Evolutionary conservation across 2,797 vertebrate species (phyloP), one percentile per base, ranked within the genome.

Genomic region (Ataeniobius toweri): DNA sequence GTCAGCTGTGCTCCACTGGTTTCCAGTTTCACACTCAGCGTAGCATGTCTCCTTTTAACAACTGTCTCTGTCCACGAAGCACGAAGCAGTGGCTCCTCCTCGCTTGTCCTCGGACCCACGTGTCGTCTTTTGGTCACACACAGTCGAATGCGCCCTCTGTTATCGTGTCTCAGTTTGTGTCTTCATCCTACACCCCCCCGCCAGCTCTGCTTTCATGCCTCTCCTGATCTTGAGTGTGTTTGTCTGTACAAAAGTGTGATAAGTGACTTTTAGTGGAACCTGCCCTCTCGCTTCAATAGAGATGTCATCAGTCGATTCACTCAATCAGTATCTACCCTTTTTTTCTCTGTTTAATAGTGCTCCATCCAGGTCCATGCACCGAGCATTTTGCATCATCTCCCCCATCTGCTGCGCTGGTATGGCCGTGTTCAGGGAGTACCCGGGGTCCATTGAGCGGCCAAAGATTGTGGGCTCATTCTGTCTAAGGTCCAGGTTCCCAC

Each of bases 371-470:
- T 87, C 75, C 91, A 92, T 0, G 86, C 89, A 56, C 79, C 71
- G 69, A 88, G 88, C 73, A 69, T 93, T 71, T 88, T 96, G 12
- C 71, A 86, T 51, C 87, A 87, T 13, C 94, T 99, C 70, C 97
- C 98, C 1, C 91, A 97, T 77, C 94, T 99, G 86, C 86, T 93
- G 67, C 89, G 92, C 3, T 99, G 98, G 98, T 98, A 98, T 92
- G 88, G 22, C 73, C 95, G 95, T 63, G 94, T 98, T 78, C 97
- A 96, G 74, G 95, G 97, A 89, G 96, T 99, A 36, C 96, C 97
- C 2, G 93, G 96, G 78, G 94, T 99, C n/a, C 93, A 92, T 71
- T 83, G 81, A 67, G 96, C 97, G 53, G 96, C 97, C 74, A 68
- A 86, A 70, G 95, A 93, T 77, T 98, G 97, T 88, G 96, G 94